Base-by-base conservation (phyloP, 2,888 invertebrate species). In the Pollenia labialis region DNA sequence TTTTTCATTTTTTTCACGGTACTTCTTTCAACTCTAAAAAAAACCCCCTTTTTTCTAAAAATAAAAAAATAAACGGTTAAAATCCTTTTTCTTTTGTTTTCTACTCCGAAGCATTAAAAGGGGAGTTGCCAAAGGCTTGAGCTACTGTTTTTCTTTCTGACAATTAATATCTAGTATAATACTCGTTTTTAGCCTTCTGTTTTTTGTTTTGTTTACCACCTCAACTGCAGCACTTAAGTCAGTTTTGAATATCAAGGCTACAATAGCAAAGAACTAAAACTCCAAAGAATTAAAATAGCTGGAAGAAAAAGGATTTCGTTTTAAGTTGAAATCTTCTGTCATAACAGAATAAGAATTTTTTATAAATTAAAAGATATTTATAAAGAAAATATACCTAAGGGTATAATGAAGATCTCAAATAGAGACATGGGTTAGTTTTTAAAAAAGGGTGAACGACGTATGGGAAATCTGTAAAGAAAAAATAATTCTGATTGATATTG, bases 181-280 rank as follows among this genome's bases (percentile, higher is more conserved):
- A 52, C 52, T 60, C 11, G 40, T 40, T 60, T 72, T 8, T 48
- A 50, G 50, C 23, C 32, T 56, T 48, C 52, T 18, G 48, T n/a
- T 32, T 50, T 7, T 32, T 42, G 11, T 54, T n/a, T 56, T 54
- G 12, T 62, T 62, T n/a, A 23, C 54, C 79, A 75, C 50, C 82
- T 76, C 40, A 76, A 87, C 81, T 81, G 71, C 82, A 62, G 86
- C 62, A 66, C 71, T 87, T 83, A 80, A 83, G 69, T 60, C 44
- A 69, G 10, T 79, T 75, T 82, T 69, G 52, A 74, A 54, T 74
- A 62, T 68, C 48, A 68, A 69, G 52, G 12, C 52, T 52, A 23
- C 48, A 62, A 54, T 48, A 66, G 62, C 12, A 12, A 54, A 40
- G 16, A 44, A 6, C 32, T 32, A 82, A 82, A 60, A 69, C 14